Conservation (phyloP, 2,113 vertebrate genomes). For the Apodemus sylvaticus region DNA sequence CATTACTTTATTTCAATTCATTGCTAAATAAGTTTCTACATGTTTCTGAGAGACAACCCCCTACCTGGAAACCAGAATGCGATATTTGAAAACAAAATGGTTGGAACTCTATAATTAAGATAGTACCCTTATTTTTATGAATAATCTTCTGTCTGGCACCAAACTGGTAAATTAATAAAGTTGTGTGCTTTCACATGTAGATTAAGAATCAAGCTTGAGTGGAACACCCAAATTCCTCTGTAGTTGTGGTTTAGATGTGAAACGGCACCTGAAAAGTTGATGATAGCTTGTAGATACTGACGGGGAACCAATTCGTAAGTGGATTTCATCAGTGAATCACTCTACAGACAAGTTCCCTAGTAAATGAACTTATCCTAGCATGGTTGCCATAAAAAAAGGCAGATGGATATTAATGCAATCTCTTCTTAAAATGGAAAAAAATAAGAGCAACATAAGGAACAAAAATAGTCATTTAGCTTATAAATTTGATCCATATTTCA, state of each 20-base stretch:
- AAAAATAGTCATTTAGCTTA: not conserved
- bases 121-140: conserved; percentile 31
- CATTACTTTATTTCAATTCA: not conserved
- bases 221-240: conserved; percentile 12
- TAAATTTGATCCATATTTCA: not conserved
- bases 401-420: not conserved
- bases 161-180: conserved; percentile 24
- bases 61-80: not conserved
- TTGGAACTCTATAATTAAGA: conserved; percentile 36
- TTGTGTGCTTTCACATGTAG: conserved; percentile 5
- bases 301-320: not conserved
- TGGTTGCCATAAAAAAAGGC: not conserved
- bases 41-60: not conserved
- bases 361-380: not conserved
- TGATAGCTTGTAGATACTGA: not conserved
- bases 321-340: not conserved
- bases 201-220: conserved; percentile 50
- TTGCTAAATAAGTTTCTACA: not conserved
- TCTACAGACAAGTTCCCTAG: not conserved
- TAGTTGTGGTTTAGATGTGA: not conserved
- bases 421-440: not conserved
- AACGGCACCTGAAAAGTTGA: not conserved
- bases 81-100: not conserved
- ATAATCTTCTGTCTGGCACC: not conserved
- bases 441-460: not conserved